A percentile compares a stretch with the other conserved stretches of the same genome.
These are phyloP conservation scores for Zootoca vivipara DNA, from an alignment of 2,113 vertebrate genomes.

Conservation along the genomic window DNA sequence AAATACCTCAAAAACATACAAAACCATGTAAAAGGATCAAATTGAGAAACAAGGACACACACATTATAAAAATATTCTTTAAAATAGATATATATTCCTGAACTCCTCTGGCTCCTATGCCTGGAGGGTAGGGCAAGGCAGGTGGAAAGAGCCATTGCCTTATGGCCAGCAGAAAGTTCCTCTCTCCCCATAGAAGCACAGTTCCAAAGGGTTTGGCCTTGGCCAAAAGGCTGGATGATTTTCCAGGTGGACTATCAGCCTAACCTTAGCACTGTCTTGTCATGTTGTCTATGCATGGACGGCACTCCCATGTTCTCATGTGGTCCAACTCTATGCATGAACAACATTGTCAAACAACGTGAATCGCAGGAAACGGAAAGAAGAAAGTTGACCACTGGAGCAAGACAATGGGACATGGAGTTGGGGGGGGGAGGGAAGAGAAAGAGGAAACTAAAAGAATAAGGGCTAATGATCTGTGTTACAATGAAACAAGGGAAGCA, in stretches of 20 bases:
- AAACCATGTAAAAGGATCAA: too few species aligned
- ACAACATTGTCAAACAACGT: not conserved
- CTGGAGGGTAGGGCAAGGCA: too few species aligned
- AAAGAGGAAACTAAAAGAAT: slow-evolving; percentile 3
- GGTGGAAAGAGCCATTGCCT: too few species aligned
- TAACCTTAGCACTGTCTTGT: not conserved
- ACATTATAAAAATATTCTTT: too few species aligned
- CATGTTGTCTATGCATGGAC: too few species aligned
- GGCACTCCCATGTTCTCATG: not conserved
- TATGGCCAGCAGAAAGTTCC: too few species aligned
- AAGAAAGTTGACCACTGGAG: not conserved
- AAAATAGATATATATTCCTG: too few species aligned
- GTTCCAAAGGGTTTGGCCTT: too few species aligned
- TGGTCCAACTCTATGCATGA: not conserved
- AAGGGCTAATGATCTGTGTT: slow-evolving; percentile 5
- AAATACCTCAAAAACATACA: too few species aligned
- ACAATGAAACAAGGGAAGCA: slow-evolving; percentile 17
- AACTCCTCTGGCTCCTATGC: too few species aligned
- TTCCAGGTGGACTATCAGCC: not conserved
- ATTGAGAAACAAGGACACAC: too few species aligned
- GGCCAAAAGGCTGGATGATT: not conserved
- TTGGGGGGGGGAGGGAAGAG: not conserved
- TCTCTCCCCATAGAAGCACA: too few species aligned
- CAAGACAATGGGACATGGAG: not conserved
- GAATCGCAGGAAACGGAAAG: not conserved